A percentile compares a stretch with the other conserved stretches of the same genome.
phyloP scores from a whole-genome alignment of 1,140 invertebrate species.

The Copidosoma floridanum region DNA sequence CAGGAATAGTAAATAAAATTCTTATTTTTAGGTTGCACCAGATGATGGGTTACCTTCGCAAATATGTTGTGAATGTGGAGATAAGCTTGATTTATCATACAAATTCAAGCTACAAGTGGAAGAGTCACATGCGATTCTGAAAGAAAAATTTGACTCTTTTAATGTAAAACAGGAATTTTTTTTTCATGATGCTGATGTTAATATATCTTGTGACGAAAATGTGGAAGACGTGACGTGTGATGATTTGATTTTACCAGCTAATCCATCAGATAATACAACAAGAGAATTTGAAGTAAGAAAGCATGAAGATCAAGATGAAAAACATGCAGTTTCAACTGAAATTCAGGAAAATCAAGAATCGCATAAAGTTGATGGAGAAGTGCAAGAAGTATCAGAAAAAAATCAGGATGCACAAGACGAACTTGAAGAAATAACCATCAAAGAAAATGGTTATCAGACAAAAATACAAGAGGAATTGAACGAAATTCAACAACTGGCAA shows the following conservation, averaged over 20 bases:
- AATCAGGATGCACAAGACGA: slow-evolving; percentile 8
- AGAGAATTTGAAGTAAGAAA: neutral
- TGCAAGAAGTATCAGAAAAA: neutral
- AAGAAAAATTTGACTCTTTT: slow-evolving; percentile 54
- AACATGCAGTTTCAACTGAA: neutral
- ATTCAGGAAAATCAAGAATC: neutral
- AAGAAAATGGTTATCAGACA: slow-evolving; percentile 15
- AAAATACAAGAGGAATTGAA: slow-evolving; percentile 12
- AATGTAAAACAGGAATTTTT: slow-evolving; percentile 51
- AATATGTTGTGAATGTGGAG: slow-evolving; percentile 62
- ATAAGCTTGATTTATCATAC: slow-evolving; percentile 63
- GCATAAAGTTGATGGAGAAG: neutral
- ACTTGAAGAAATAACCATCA: slow-evolving; percentile 17
- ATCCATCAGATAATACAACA: neutral
- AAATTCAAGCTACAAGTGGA: slow-evolving; percentile 66
- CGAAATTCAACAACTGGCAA: slow-evolving; percentile 4
- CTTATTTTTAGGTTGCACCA: slow-evolving; percentile 51
- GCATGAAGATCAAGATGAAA: neutral
- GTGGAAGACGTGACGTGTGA: slow-evolving; percentile 32
- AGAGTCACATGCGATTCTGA: slow-evolving; percentile 59
- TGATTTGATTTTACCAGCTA: slow-evolving; percentile 31
- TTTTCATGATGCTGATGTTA: slow-evolving; percentile 50
- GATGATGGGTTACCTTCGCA: slow-evolving; percentile 65
- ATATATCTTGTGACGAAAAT: slow-evolving; percentile 40
- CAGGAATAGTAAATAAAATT: slow-evolving; percentile 18